A percentile compares a stretch with the other conserved stretches of the same genome.
Evolutionary conservation across 1,140 invertebrate genomes (phyloP).

Genomic region (Whitmania pigra): DNA sequence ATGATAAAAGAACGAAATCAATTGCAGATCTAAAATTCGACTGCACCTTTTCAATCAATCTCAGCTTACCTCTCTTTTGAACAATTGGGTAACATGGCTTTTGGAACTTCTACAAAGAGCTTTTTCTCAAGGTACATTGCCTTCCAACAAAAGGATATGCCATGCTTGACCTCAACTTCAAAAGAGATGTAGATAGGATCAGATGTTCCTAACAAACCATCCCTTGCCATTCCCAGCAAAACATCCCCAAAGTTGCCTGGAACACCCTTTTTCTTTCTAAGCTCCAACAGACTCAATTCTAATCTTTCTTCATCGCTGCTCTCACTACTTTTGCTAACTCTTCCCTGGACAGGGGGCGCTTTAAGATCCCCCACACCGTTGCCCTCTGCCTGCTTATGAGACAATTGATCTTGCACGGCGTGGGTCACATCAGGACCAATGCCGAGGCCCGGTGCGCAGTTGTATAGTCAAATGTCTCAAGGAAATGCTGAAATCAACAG

Average conservation of each 20-base stretch:
- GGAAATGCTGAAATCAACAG: constrained; percentile 31
- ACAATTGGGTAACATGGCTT: constrained; percentile 65
- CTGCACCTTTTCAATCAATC: neutral
- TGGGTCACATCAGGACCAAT: constrained; percentile 86
- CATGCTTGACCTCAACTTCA: constrained; percentile 62
- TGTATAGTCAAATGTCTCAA: constrained; percentile 61
- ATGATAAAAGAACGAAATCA: neutral
- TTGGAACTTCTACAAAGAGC: constrained; percentile 74
- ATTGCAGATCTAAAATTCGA: neutral
- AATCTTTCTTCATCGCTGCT: constrained; percentile 4
- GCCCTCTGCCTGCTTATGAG: constrained; percentile 58
- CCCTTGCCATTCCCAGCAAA: neutral
- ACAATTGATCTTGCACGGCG: constrained; percentile 46
- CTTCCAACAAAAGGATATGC: constrained; percentile 62
- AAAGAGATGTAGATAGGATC: constrained; percentile 43
- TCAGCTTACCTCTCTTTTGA: constrained; percentile 58
- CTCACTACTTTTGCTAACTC: constrained; percentile 9
- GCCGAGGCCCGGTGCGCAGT: constrained; percentile 95
- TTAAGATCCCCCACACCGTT: constrained; percentile 64
- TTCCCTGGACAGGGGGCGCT: constrained; percentile 55
- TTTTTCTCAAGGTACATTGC: constrained; percentile 62
- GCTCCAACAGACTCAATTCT: neutral
- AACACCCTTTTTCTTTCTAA: neutral
- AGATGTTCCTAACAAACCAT: neutral
- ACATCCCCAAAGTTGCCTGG: constrained; percentile 12